Percentiles rank a stretch among this genome's conserved stretches.
Evolutionary conservation across 2,797 vertebrate genomes (phyloP).

Genomic region (Acridotheres tristis): DNA sequence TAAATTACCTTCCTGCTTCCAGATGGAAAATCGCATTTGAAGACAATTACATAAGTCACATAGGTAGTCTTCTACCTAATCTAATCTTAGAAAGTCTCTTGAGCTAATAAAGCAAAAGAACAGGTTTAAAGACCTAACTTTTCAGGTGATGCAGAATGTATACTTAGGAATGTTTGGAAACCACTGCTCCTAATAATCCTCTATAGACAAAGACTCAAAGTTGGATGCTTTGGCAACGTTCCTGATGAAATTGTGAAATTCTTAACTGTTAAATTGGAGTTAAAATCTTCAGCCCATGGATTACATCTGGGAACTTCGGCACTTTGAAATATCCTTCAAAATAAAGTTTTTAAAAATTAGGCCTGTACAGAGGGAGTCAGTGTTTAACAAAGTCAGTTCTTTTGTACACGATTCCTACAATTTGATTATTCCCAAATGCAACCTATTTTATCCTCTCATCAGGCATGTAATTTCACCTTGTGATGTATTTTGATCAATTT

Average conservation of each 20-base stretch:
- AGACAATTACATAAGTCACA: neutral
- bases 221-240: neutral
- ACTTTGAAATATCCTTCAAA: neutral
- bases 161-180: neutral
- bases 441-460: neutral
- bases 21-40: slow-evolving; percentile 40
- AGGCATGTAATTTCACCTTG: neutral
- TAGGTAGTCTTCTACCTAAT: neutral
- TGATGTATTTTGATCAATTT: neutral
- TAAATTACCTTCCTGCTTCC: slow-evolving; percentile 26
- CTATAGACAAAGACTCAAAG: neutral
- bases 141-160: neutral
- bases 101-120: slow-evolving; percentile 11
- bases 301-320: neutral
- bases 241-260: neutral
- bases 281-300: neutral
- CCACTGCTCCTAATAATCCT: neutral
- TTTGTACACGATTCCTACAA: neutral
- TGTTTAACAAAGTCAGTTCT: neutral
- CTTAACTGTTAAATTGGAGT: neutral
- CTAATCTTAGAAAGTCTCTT: slow-evolving; percentile 17
- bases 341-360: neutral
- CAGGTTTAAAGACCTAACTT: neutral
- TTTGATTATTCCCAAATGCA: neutral
- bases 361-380: neutral